Evolutionary conservation across 2,797 vertebrate genomes (phyloP).

Genomic region (Danionella dracula): DNA sequence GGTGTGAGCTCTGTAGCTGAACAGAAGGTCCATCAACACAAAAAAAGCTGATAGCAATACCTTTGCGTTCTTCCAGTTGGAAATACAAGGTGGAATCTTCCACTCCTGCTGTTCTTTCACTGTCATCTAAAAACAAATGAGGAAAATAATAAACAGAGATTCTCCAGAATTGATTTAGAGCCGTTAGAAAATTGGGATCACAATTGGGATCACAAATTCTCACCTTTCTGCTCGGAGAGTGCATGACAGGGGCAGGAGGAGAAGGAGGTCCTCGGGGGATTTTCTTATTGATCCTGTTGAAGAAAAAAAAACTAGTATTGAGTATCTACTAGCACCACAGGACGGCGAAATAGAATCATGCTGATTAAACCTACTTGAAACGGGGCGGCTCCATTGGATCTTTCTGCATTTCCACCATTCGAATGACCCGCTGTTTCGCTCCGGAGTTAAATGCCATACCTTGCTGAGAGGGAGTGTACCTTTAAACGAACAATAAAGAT

Average conservation of each 20-base stretch:
- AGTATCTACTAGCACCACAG: too few species aligned
- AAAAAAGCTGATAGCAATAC: constrained; percentile 59
- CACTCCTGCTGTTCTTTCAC: constrained; percentile 98
- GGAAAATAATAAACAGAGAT: neutral
- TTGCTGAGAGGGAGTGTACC: constrained; percentile 97
- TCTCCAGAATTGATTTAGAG: neutral
- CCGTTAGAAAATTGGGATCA: neutral
- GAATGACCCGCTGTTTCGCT: constrained; percentile 95
- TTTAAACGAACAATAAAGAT: constrained; percentile 46
- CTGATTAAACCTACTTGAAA: constrained; percentile 79
- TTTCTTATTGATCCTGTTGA: constrained; percentile 96
- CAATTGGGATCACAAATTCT: neutral
- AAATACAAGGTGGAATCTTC: constrained; percentile 99
- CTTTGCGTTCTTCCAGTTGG: constrained; percentile 99
- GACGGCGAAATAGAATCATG: too few species aligned
- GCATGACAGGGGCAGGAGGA: constrained; percentile 96
- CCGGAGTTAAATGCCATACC: constrained; percentile 98
- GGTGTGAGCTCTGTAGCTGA: neutral
- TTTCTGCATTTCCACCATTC: constrained; percentile 99
- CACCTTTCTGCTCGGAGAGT: constrained; percentile 98
- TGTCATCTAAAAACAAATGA: constrained; percentile 80
- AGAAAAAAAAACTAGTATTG: constrained; percentile 3
- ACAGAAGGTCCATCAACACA: neutral
- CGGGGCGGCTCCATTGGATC: constrained; percentile 98
- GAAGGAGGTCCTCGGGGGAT: constrained; percentile 96